These are phyloP conservation scores for Bufotes viridis DNA, from an alignment of 2,797 vertebrate genomes.

Conservation along the genomic window DNA sequence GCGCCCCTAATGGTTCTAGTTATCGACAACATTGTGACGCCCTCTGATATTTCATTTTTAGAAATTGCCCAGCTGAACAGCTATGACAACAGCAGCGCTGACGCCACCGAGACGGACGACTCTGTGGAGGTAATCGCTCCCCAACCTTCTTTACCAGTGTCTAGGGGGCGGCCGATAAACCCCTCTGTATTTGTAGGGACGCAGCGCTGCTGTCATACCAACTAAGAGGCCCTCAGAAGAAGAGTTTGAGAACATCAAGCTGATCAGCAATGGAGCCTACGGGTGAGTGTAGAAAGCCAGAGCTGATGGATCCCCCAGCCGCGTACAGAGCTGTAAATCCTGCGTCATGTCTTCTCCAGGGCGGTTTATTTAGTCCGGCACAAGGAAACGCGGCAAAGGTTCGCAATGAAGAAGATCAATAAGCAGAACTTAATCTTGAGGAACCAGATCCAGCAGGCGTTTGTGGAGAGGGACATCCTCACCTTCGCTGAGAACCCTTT, in stretches of 20 bases:
- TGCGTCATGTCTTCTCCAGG: slow-evolving; percentile 69
- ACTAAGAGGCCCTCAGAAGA: slow-evolving; percentile 89
- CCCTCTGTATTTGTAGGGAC: slow-evolving; percentile 74
- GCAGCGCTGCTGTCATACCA: slow-evolving; percentile 72
- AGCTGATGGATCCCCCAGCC: neutral
- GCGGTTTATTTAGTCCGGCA: slow-evolving; percentile 93
- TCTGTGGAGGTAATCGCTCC: slow-evolving; percentile 81
- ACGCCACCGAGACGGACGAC: slow-evolving; percentile 93
- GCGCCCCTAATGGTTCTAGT: too few species aligned
- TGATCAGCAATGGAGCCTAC: slow-evolving; percentile 97
- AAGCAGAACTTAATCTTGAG: slow-evolving; percentile 96
- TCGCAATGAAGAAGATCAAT: slow-evolving; percentile 99
- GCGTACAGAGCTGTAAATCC: neutral
- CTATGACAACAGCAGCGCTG: slow-evolving; percentile 89
- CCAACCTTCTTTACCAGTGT: neutral
- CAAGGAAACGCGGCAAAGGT: slow-evolving; percentile 91
- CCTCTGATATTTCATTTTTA: slow-evolving; percentile 64
- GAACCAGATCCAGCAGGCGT: slow-evolving; percentile 97
- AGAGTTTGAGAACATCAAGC: slow-evolving; percentile 95
- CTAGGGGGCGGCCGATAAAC: neutral
- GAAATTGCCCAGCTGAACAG: slow-evolving; percentile 98
- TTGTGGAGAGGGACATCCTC: slow-evolving; percentile 94
- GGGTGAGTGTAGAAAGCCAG: slow-evolving; percentile 77
- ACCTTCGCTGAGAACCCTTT: slow-evolving; percentile 97
- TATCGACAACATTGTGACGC: too few species aligned